These are phyloP conservation scores for Teleopsis dalmanni DNA, from an alignment of 1,140 invertebrate species.

Conservation along the genomic window DNA sequence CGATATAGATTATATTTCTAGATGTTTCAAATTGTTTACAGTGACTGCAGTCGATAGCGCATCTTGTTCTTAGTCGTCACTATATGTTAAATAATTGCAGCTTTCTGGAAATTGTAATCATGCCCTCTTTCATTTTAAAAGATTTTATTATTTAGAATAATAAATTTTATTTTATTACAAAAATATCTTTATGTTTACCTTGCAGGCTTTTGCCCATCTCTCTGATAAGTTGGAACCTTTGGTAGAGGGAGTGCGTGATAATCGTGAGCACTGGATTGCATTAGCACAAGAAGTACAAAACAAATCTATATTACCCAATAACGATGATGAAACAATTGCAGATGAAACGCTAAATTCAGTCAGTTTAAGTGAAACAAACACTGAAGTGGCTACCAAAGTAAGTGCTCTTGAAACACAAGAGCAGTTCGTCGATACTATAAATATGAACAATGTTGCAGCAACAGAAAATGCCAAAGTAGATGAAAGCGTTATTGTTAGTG, in stretches of 20 bases:
- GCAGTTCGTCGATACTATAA: conserved; percentile 2
- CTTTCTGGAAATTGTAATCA: too few species aligned
- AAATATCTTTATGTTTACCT: conserved; percentile 13
- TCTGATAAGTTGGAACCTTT: conserved; percentile 71
- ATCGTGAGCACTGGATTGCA: conserved; percentile 75
- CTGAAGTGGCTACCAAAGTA: background rate
- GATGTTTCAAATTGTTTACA: too few species aligned
- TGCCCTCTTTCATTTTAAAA: too few species aligned
- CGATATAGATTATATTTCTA: too few species aligned
- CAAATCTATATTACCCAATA: too few species aligned
- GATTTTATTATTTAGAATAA: background rate
- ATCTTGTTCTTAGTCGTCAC: too few species aligned
- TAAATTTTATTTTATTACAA: background rate
- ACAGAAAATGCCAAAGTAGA: conserved; percentile 5
- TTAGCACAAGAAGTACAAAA: conserved; percentile 53
- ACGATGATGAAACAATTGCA: conserved; percentile 16
- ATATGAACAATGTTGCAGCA: background rate
- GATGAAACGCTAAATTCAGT: background rate
- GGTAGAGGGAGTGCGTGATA: conserved; percentile 73
- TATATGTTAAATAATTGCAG: too few species aligned
- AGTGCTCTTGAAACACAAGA: conserved; percentile 1
- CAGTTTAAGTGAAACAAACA: background rate
- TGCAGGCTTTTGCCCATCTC: conserved; percentile 74
- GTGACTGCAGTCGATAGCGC: too few species aligned
- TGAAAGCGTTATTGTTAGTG: conserved; percentile 11